Base-by-base conservation (phyloP, 2,888 invertebrate genomes). In the Drosophila algonquin region DNA sequence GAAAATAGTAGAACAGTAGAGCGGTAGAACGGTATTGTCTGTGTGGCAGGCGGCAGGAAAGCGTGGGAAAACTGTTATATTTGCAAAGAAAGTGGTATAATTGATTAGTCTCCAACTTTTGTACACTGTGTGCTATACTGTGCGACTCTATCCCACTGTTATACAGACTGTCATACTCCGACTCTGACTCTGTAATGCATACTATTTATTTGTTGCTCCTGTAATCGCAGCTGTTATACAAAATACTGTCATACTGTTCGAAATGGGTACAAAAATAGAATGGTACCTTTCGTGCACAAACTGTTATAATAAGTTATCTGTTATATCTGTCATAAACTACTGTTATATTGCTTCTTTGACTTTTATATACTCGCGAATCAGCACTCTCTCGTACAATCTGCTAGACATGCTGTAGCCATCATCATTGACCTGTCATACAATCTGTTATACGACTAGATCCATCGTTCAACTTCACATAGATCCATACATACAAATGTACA, bases 181-280 rank as follows among this genome's bases (percentile, higher is more conserved):
- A 32, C 21, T 21, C 21, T 3, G 21, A 21, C 21, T 21, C 21
- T 21, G 21, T 21, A 5, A 5, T 24, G 5, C 1, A 24, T 40
- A 14, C 1, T 35, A 35, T 12, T 0, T 12, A 12, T 35, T 12
- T 35, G 14, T 35, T 2, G 12, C 12, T 35, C 12, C 14, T 40
- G 12, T 14, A 14, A 6, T 40, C 5, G 5, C 6, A 40, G 6
- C 35, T 40, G 40, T 40, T 40, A 40, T 40, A 45, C 7, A 21
- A 70, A 56, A 3, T 21, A 21, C 45, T 56, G 65, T 64, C 64
- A 45, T 57, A 45, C 50, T 48, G 30, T 32, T 12, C 1, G 35
- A 12, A 35, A 35, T 35, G 35, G 12, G 35, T 12, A 35, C 35
- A 35, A 1, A 35, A 14, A 35, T 35, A 4, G 10, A 35, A 35